Conservation (phyloP, 2,113 vertebrate species). For the Centrocercus urophasianus region DNA sequence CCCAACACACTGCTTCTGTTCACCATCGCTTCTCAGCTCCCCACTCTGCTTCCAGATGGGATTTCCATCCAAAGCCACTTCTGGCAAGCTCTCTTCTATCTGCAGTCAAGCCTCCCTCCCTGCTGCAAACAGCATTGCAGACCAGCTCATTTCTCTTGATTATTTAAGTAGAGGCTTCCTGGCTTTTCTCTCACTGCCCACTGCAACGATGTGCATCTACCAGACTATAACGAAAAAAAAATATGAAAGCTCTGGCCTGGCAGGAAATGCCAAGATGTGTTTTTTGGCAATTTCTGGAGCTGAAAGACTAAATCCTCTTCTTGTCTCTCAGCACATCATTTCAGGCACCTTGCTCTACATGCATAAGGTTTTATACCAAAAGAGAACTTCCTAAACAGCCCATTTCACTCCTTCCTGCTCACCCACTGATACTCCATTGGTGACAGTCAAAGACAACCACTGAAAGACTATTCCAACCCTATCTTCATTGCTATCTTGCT, state of each 20-base stretch:
- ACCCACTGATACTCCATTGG: not conserved
- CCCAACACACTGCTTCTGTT: not conserved
- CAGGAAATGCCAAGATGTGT: not conserved
- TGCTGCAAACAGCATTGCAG: not conserved
- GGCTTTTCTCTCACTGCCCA: constrained; percentile 19
- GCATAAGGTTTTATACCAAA: not conserved
- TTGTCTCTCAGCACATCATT: not conserved
- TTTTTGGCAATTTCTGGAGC: not conserved
- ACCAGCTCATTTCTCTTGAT: constrained; percentile 18
- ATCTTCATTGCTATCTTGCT: not conserved
- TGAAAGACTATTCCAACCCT: not conserved
- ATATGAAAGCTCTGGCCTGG: constrained; percentile 4
- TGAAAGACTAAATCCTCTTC: not conserved
- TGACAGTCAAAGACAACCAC: constrained; percentile 4
- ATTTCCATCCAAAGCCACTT: not conserved
- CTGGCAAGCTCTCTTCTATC: not conserved
- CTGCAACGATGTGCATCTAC: constrained; percentile 32
- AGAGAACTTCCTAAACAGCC: not conserved
- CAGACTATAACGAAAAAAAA: constrained; percentile 1
- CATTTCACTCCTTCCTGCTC: not conserved
- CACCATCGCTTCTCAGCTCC: not conserved
- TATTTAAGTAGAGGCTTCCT: constrained; percentile 42
- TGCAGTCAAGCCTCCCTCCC: not conserved
- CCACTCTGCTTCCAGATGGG: not conserved
- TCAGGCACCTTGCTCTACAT: not conserved